Conservation (phyloP, 2,797 vertebrate species). For the Parambassis ranga region DNA sequence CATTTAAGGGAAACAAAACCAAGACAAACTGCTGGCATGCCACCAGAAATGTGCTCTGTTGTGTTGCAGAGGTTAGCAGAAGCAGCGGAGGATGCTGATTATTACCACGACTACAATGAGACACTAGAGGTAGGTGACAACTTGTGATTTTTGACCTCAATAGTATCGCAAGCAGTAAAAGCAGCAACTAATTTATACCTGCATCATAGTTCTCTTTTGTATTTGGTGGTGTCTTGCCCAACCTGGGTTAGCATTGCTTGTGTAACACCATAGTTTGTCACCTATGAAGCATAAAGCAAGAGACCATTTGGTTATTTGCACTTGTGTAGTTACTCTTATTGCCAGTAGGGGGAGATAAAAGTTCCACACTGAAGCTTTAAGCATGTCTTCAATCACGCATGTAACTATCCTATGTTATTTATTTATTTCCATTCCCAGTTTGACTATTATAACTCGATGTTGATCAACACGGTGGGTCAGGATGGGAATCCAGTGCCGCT, state of each 20-base stretch:
- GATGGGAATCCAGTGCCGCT: constrained; percentile 85
- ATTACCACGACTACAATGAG: constrained; percentile 91
- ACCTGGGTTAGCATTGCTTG: too few relatives aligned
- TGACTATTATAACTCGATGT: constrained; percentile 92
- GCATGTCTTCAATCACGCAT: not conserved
- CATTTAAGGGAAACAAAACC: not conserved
- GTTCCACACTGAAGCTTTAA: not conserved
- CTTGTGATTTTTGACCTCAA: not conserved
- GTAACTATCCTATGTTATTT: too few relatives aligned
- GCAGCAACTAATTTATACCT: too few relatives aligned
- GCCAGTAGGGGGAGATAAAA: too few relatives aligned
- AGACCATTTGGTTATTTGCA: too few relatives aligned
- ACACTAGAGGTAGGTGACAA: constrained; percentile 84
- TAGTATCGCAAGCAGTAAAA: not conserved
- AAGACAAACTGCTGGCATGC: not conserved
- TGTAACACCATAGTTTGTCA: too few relatives aligned
- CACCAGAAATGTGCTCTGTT: constrained; percentile 10
- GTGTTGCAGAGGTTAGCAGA: constrained; percentile 87
- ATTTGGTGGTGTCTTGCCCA: too few relatives aligned
- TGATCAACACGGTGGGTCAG: constrained; percentile 87
- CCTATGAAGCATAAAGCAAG: too few relatives aligned
- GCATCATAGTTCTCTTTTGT: too few relatives aligned
- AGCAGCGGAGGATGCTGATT: constrained; percentile 92
- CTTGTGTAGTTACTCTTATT: too few relatives aligned
- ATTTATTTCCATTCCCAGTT: too few relatives aligned